These are phyloP conservation scores for Hirtodrosophila histrioides DNA, from an alignment of 2,888 invertebrate species.

Conservation along the genomic window DNA sequence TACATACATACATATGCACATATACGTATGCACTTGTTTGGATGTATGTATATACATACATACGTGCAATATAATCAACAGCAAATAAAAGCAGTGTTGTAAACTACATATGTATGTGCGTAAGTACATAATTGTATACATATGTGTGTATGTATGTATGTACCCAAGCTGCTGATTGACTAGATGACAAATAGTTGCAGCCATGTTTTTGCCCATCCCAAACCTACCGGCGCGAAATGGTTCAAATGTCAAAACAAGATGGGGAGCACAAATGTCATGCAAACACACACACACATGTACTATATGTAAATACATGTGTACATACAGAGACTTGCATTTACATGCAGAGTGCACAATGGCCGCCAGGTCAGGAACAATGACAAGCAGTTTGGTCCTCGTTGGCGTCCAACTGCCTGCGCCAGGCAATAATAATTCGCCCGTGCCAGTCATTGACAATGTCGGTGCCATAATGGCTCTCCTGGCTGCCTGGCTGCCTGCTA, in stretches of 20 bases:
- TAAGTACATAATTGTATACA: conserved; percentile 9
- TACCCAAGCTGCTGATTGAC: conserved; percentile 60
- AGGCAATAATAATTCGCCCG: conserved; percentile 76
- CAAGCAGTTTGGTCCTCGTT: conserved; percentile 36
- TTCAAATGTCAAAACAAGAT: conserved; percentile 74
- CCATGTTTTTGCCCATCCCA: conserved; percentile 30
- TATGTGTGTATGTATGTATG: conserved; percentile 1
- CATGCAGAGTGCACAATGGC: conserved; percentile 47
- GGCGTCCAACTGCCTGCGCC: conserved; percentile 65
- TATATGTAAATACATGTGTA: not conserved
- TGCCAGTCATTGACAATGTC: conserved; percentile 75
- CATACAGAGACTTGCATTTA: conserved; percentile 46
- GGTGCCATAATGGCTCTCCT: conserved; percentile 70
- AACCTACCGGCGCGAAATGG: conserved; percentile 52
- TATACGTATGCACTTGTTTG: too few species aligned
- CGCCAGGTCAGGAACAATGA: conserved; percentile 47
- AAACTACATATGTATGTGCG: not conserved
- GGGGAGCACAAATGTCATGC: conserved; percentile 58
- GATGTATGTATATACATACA: too few species aligned
- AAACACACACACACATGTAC: conserved; percentile 13
- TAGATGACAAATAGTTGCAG: conserved; percentile 60
- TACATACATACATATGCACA: too few species aligned
- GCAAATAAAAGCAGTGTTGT: too few species aligned
- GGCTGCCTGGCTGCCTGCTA: conserved; percentile 43
- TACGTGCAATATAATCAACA: too few species aligned